Evolutionary conservation across 2,113 vertebrate species (phyloP).

Genomic region (Aspidoscelis tigris): DNA sequence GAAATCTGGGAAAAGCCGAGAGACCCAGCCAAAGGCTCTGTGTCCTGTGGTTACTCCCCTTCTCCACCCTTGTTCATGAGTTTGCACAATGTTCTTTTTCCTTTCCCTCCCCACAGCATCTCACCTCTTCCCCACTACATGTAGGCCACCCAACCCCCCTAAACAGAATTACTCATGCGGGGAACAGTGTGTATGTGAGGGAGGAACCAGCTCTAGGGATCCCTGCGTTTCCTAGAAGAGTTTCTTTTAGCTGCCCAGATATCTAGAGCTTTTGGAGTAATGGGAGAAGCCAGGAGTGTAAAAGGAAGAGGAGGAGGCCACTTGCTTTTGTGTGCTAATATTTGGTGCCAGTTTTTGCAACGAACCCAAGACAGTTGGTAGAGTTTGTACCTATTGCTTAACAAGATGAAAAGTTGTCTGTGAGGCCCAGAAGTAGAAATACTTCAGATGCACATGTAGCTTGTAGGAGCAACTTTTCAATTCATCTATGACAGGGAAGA

Average conservation of each 20-base stretch:
- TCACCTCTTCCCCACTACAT: constrained; percentile 18
- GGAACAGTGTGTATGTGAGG: constrained; percentile 11
- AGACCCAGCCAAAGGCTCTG: not conserved
- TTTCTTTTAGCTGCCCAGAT: constrained; percentile 8
- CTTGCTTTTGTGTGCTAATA: too few species aligned
- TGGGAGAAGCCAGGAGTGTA: not conserved
- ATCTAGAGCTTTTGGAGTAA: not conserved
- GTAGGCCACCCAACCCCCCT: not conserved
- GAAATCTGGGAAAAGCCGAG: constrained; percentile 7
- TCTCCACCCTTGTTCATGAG: not conserved
- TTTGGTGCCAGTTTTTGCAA: not conserved
- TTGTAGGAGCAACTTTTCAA: not conserved
- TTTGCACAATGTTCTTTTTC: constrained; percentile 18
- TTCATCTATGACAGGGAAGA: not conserved
- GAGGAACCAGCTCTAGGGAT: constrained; percentile 38
- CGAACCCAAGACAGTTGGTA: not conserved
- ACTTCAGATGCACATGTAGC: not conserved
- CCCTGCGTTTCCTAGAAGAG: not conserved
- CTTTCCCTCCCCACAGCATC: not conserved
- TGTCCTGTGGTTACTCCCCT: not conserved
- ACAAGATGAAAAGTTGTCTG: not conserved
- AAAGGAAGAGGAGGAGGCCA: not conserved
- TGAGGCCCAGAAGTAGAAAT: not conserved
- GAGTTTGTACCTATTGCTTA: not conserved
- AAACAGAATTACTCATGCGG: constrained; percentile 7